Evolutionary conservation across 2,888 invertebrate species (phyloP).

Genomic region (Nomada lathburiana): DNA sequence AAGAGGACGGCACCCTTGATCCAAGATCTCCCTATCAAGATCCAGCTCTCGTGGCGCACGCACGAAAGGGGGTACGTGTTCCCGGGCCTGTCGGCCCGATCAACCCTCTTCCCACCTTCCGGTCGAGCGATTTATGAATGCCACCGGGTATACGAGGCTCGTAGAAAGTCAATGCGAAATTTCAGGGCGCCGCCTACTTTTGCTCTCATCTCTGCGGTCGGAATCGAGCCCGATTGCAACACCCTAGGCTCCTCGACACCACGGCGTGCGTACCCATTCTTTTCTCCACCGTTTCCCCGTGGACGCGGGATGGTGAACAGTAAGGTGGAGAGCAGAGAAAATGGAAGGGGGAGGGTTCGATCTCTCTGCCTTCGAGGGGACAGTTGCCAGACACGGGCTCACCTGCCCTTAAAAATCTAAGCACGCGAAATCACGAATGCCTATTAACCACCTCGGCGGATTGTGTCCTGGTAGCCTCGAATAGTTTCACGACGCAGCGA

Average conservation of each 20-base stretch:
- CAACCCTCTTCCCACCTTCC: slow-evolving; percentile 36
- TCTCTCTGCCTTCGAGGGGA: slow-evolving; percentile 77
- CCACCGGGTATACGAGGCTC: slow-evolving; percentile 61
- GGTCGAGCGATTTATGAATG: slow-evolving; percentile 64
- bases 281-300: slow-evolving; percentile 9
- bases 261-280: slow-evolving; percentile 4
- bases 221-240: slow-evolving; percentile 43
- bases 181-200: slow-evolving; percentile 69
- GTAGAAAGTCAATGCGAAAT: slow-evolving; percentile 70
- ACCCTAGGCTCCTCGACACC: slow-evolving; percentile 55
- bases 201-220: slow-evolving; percentile 46
- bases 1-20: slow-evolving; percentile 45
- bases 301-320: background rate
- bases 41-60: slow-evolving; percentile 17
- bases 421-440: slow-evolving; percentile 80
- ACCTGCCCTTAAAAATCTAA: slow-evolving; percentile 79
- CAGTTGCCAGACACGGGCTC: slow-evolving; percentile 73
- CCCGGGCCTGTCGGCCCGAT: slow-evolving; percentile 26
- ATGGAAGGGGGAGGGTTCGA: slow-evolving; percentile 43
- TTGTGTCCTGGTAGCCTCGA: slow-evolving; percentile 43
- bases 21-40: slow-evolving; percentile 49
- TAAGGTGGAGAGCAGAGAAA: slow-evolving; percentile 53
- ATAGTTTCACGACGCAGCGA: slow-evolving; percentile 35
- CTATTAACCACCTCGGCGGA: slow-evolving; percentile 68
- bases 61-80: slow-evolving; percentile 53